Conservation (phyloP, 2,797 vertebrate genomes). For the Gallinago nigripennis region DNA sequence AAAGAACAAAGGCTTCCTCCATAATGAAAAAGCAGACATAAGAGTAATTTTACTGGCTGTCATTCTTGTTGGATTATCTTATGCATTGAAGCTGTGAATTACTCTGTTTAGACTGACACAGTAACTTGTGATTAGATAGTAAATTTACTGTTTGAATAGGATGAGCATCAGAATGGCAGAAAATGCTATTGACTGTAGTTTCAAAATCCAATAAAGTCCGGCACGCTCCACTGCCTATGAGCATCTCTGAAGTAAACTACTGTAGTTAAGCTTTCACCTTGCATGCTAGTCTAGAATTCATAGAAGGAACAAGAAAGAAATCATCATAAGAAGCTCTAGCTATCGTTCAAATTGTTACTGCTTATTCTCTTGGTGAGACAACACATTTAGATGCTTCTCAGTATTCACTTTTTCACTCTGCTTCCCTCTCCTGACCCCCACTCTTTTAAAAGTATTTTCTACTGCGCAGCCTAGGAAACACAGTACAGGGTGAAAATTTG, state of each 20-base stretch:
- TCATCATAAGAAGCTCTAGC: neutral
- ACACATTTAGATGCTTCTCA: neutral
- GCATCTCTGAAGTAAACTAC: conserved; percentile 37
- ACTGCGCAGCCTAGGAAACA: neutral
- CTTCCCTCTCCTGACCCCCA: neutral
- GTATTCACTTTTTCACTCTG: neutral
- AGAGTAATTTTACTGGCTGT: conserved; percentile 47
- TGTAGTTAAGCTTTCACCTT: conserved; percentile 56
- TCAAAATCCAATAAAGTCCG: conserved; percentile 54
- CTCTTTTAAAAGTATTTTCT: neutral
- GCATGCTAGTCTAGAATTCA: conserved; percentile 8
- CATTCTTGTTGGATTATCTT: conserved; percentile 55
- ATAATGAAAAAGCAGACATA: conserved; percentile 42
- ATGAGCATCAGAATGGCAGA: conserved; percentile 20
- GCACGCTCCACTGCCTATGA: conserved; percentile 38
- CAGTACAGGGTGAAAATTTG: neutral
- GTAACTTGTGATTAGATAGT: conserved; percentile 64
- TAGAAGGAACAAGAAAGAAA: conserved; percentile 3
- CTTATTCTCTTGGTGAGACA: neutral
- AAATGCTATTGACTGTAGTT: conserved; percentile 38
- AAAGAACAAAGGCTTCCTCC: conserved; percentile 29
- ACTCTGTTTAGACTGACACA: conserved; percentile 57
- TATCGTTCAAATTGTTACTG: neutral
- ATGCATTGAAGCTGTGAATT: conserved; percentile 21
- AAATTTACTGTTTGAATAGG: conserved; percentile 68